phyloP scores from a whole-genome alignment of 2,888 invertebrate genomes.

The Spialia ferax region DNA sequence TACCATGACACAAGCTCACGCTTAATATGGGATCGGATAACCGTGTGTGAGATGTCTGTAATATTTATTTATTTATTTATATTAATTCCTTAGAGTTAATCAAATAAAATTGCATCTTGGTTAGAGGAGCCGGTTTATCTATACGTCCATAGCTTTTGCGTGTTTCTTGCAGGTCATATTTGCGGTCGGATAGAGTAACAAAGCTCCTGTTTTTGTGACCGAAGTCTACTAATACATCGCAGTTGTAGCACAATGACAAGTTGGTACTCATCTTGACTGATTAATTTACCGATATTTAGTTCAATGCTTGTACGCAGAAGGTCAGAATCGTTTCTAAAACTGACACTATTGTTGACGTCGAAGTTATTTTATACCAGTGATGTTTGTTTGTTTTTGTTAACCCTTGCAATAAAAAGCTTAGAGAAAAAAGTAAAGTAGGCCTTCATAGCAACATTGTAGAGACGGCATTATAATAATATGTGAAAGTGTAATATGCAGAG shows the following conservation, averaged over 20 bases:
- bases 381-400: constrained; percentile 1
- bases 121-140: constrained; percentile 11
- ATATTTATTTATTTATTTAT: too few relatives aligned
- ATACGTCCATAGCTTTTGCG: constrained; percentile 25
- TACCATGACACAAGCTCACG: too few relatives aligned
- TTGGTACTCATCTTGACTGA: constrained; percentile 24
- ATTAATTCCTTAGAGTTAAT: too few relatives aligned
- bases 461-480: neutral
- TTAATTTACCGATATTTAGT: neutral
- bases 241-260: constrained; percentile 11
- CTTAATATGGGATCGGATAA: too few relatives aligned
- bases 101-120: too few relatives aligned
- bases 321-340: neutral
- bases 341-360: neutral
- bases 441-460: neutral
- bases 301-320: neutral
- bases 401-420: neutral
- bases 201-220: constrained; percentile 14
- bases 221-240: constrained; percentile 9
- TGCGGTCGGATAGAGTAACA: constrained; percentile 30
- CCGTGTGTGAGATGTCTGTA: too few relatives aligned
- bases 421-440: neutral
- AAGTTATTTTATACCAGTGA: neutral
- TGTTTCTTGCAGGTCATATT: constrained; percentile 27
- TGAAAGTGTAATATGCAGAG: constrained; percentile 1